phyloP scores from a whole-genome alignment of 92 coral and sea anemone genomes.

The Umimayanthus chanpuru region DNA sequence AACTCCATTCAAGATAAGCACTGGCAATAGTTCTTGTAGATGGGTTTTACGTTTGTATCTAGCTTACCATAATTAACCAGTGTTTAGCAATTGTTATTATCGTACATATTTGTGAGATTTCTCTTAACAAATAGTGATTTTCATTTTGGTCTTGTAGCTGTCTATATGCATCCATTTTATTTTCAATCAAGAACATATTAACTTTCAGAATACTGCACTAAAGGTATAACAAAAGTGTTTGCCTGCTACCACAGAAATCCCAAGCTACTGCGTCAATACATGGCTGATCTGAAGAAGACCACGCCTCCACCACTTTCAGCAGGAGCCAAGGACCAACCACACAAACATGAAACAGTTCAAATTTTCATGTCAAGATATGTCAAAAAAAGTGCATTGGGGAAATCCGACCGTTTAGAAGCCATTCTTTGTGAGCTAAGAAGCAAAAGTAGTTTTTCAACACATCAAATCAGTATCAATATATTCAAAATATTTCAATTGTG shows the following conservation, averaged over 20 bases:
- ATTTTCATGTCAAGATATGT: conserved; percentile 28
- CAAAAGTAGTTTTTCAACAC: too few species aligned
- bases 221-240: conserved; percentile 28
- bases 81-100: too few species aligned
- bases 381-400: conserved; percentile 7
- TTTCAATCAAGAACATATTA: background rate
- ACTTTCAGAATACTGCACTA: conserved; percentile 47
- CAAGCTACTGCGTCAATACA: conserved; percentile 30
- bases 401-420: background rate
- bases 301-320: conserved; percentile 58
- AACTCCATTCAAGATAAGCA: background rate
- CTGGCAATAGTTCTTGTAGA: background rate
- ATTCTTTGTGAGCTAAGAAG: background rate
- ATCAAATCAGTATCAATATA: too few species aligned
- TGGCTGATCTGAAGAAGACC: background rate
- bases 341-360: conserved; percentile 45
- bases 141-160: background rate
- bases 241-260: conserved; percentile 33
- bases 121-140: background rate
- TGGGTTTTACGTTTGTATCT: background rate
- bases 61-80: background rate
- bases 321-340: conserved; percentile 34
- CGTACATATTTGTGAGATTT: background rate
- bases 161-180: background rate
- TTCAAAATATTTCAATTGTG: too few species aligned